These are phyloP conservation scores for Bergia sp. DNA, from an alignment of 92 coral and sea anemone species.

Conservation along the genomic window DNA sequence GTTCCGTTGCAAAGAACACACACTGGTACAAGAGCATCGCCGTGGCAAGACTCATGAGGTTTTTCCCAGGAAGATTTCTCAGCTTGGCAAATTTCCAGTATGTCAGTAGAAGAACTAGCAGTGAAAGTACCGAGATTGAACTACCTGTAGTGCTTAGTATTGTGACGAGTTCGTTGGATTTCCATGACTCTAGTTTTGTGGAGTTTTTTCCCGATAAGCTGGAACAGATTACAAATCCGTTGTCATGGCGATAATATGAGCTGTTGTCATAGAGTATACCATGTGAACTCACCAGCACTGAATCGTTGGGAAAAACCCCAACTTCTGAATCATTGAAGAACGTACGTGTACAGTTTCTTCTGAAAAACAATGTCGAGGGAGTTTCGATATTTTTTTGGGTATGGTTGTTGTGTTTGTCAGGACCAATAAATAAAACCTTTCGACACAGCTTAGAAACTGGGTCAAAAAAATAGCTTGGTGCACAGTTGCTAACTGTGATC, in stretches of 20 bases:
- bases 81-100: background rate
- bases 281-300: background rate
- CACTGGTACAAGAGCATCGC: slow-evolving; percentile 10
- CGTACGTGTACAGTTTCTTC: background rate
- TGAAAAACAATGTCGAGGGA: background rate
- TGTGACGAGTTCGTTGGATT: background rate
- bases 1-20: background rate
- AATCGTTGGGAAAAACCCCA: background rate
- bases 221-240: background rate
- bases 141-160: background rate
- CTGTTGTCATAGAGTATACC: background rate
- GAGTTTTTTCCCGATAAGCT: background rate
- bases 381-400: background rate
- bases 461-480: background rate
- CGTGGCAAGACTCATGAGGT: slow-evolving; percentile 4
- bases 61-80: slow-evolving; percentile 11
- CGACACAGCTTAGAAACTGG: background rate
- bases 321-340: slow-evolving; percentile 1
- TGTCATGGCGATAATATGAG: slow-evolving; percentile 3
- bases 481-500: background rate
- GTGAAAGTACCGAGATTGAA: background rate
- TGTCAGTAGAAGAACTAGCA: background rate
- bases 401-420: background rate
- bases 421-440: background rate
- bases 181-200: background rate